A percentile compares a stretch with the other conserved stretches of the same genome.
These are phyloP conservation scores for Chaetoderma sp. DNA, from an alignment of 2,888 invertebrate species.

Conservation along the genomic window DNA sequence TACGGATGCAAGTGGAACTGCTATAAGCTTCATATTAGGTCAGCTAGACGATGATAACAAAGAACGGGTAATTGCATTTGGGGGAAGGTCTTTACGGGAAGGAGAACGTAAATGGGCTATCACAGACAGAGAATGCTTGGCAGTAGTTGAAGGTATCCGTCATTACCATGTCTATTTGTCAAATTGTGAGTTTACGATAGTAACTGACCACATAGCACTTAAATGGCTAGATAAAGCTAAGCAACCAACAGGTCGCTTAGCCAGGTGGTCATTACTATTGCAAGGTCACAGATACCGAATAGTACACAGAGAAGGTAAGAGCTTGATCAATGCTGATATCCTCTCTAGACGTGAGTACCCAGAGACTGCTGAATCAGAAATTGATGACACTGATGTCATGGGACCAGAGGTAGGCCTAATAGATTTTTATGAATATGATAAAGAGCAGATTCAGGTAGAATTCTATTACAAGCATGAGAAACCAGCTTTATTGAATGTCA, in stretches of 20 bases:
- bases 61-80: conserved; percentile 38
- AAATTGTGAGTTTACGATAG: conserved; percentile 19
- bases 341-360: background rate
- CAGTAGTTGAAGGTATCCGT: conserved; percentile 33
- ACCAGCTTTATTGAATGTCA: too few relatives aligned
- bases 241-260: conserved; percentile 18
- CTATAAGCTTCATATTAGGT: conserved; percentile 34
- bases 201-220: conserved; percentile 35
- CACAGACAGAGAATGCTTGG: conserved; percentile 29
- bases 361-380: too few relatives aligned
- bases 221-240: conserved; percentile 16
- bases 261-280: conserved; percentile 24
- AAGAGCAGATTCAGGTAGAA: too few relatives aligned
- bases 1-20: conserved; percentile 30
- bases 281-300: conserved; percentile 29
- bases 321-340: background rate
- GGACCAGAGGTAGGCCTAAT: too few relatives aligned
- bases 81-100: conserved; percentile 17
- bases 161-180: conserved; percentile 26
- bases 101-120: conserved; percentile 23
- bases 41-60: conserved; percentile 30
- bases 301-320: conserved; percentile 18
- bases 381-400: too few relatives aligned
- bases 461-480: too few relatives aligned
- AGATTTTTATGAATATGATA: too few relatives aligned